Conservation (phyloP, 2,888 invertebrate genomes). For the Cybosia mesomella region DNA sequence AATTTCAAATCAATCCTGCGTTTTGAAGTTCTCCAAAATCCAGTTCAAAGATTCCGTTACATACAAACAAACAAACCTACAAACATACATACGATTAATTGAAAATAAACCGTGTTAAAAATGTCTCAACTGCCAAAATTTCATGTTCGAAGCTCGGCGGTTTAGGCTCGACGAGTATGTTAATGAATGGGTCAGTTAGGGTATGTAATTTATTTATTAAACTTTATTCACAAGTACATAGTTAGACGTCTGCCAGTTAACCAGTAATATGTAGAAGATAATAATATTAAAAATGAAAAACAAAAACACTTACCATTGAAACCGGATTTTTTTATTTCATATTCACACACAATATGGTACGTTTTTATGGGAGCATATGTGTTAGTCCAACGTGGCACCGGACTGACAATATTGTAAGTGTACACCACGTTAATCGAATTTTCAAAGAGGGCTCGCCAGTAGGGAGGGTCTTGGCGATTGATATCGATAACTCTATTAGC, state of each 20-base stretch:
- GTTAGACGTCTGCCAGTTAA: not conserved
- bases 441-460: conserved; percentile 74
- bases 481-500: conserved; percentile 43
- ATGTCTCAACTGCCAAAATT: not conserved
- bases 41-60: not conserved
- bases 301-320: conserved; percentile 43
- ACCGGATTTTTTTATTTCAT: conserved; percentile 33
- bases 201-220: not conserved
- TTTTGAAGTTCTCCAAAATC: not conserved
- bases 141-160: not conserved
- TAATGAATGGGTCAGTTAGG: not conserved
- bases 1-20: not conserved
- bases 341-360: conserved; percentile 38
- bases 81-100: not conserved
- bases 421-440: conserved; percentile 82
- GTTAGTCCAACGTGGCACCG: conserved; percentile 75
- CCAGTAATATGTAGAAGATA: not conserved
- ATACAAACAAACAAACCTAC: not conserved
- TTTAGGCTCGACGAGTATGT: not conserved
- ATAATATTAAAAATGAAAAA: not conserved
- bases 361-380: conserved; percentile 45
- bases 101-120: not conserved
- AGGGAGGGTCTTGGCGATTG: conserved; percentile 51
- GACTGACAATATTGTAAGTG: conserved; percentile 73
- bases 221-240: not conserved